phyloP scores from a whole-genome alignment of 2,888 invertebrate genomes.

The Patella depressa region DNA sequence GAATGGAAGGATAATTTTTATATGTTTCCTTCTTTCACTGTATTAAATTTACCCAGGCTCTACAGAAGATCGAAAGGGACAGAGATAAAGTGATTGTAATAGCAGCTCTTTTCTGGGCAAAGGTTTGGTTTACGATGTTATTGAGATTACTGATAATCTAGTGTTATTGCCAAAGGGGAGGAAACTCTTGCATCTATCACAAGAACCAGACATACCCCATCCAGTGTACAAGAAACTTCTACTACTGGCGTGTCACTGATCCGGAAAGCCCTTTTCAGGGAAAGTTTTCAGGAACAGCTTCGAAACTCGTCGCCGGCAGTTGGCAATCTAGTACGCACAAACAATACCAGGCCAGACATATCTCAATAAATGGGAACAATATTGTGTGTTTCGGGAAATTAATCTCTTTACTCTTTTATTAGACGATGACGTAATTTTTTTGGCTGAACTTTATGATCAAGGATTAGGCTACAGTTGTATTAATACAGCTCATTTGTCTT shows the following conservation, averaged over 20 bases:
- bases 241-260: slow-evolving; percentile 21
- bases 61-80: too few species aligned
- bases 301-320: slow-evolving; percentile 8
- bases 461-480: slow-evolving; percentile 25
- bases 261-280: slow-evolving; percentile 18
- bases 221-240: slow-evolving; percentile 18
- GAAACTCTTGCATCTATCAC: not conserved
- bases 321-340: slow-evolving; percentile 20
- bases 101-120: slow-evolving; percentile 23
- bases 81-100: not conserved
- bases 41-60: too few species aligned
- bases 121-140: slow-evolving; percentile 14
- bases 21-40: not conserved
- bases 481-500: slow-evolving; percentile 21
- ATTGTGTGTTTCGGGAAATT: slow-evolving; percentile 23
- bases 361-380: slow-evolving; percentile 22
- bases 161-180: slow-evolving; percentile 17
- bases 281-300: slow-evolving; percentile 22
- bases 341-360: slow-evolving; percentile 21
- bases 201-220: slow-evolving; percentile 15
- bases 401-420: slow-evolving; percentile 16
- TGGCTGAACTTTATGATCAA: slow-evolving; percentile 17
- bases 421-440: slow-evolving; percentile 21
- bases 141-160: not conserved
- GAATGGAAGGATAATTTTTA: not conserved